Evolutionary conservation across 2,888 invertebrate species (phyloP), one percentile per base, ranked within the genome.

Genomic region (Pristionchus entomophagus): DNA sequence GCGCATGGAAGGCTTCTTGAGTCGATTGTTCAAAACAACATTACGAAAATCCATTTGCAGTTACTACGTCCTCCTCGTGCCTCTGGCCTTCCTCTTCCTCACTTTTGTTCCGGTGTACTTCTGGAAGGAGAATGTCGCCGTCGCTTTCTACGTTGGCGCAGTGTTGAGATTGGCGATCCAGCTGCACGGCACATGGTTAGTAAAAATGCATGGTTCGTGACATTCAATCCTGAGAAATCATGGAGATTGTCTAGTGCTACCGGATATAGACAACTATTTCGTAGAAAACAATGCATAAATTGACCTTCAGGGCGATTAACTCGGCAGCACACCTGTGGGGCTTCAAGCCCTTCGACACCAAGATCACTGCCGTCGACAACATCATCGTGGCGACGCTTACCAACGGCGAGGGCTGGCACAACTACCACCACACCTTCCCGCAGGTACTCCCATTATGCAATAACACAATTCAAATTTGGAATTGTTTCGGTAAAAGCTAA

Each of bases 321-420:
- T 97, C 97, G 93, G 96, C 96, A 17, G 97, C 98, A 0, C 98
- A 98, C 94, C n/a, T 89, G 29, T 97, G 96, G 95, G 97, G 97
- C n/a, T 96, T 96, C 91, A 96, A 96, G 93, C 97, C 98, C 0
- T 98, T 97, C 93, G 97, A 98, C 94, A 96, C 96, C 93, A 89
- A 87, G n/a, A 90, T 93, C 35, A 89, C 90, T 26, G 91, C 93
- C 19, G 91, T 91, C n/a, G 93, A 93, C 82, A 89, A 89, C 35
- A 86, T 92, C 35, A 90, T 89, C 89, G 91, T 91, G 32, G 91
- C 91, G 0, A 87, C 91, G 29, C 88, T 91, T 12, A 91, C 93
- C 22, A 88, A 91, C 51, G 94, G 87, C 91, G 93, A 95, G 90
- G 94, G 94, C 49, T 94, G 94, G 89, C 95, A 95, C 92, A 95